phyloP scores from a whole-genome alignment of 2,888 invertebrate genomes.

The Leucania comma region DNA sequence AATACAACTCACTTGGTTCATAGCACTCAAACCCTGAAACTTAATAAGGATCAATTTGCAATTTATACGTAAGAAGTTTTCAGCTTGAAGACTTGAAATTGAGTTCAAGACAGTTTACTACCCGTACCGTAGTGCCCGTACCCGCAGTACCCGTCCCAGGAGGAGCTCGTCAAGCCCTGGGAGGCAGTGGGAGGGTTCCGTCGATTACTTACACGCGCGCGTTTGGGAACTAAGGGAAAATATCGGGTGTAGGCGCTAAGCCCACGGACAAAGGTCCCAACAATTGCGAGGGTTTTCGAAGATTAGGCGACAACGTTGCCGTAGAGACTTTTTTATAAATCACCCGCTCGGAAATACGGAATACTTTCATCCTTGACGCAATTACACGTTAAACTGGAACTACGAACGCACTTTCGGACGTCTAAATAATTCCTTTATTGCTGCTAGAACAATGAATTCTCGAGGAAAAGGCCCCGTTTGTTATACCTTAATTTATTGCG shows the following conservation, averaged over 20 bases:
- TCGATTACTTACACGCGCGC: conserved; percentile 64
- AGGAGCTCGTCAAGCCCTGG: conserved; percentile 45
- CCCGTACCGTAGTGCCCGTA: conserved; percentile 34
- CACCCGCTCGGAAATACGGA: conserved; percentile 26
- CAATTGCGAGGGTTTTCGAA: conserved; percentile 42
- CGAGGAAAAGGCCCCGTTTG: conserved; percentile 28
- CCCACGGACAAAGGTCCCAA: conserved; percentile 44
- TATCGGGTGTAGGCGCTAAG: conserved; percentile 45
- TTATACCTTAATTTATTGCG: conserved; percentile 37
- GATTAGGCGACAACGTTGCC: conserved; percentile 54
- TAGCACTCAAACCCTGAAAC: conserved; percentile 46
- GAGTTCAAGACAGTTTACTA: conserved; percentile 63
- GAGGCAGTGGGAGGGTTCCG: conserved; percentile 47
- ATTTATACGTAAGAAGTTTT: conserved; percentile 58
- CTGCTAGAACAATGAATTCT: conserved; percentile 44
- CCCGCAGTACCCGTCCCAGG: conserved; percentile 32
- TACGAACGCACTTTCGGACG: conserved; percentile 6
- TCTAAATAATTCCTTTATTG: conserved; percentile 45
- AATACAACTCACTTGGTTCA: conserved; percentile 44
- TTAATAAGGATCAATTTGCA: conserved; percentile 65
- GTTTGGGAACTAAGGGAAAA: conserved; percentile 42
- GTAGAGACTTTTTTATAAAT: conserved; percentile 51
- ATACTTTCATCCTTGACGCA: conserved; percentile 20
- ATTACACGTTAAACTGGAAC: conserved; percentile 27
- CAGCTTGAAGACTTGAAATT: conserved; percentile 56